These are phyloP conservation scores for Xyliphius kryptos DNA, from an alignment of 2,113 vertebrate species.

Conservation along the genomic window DNA sequence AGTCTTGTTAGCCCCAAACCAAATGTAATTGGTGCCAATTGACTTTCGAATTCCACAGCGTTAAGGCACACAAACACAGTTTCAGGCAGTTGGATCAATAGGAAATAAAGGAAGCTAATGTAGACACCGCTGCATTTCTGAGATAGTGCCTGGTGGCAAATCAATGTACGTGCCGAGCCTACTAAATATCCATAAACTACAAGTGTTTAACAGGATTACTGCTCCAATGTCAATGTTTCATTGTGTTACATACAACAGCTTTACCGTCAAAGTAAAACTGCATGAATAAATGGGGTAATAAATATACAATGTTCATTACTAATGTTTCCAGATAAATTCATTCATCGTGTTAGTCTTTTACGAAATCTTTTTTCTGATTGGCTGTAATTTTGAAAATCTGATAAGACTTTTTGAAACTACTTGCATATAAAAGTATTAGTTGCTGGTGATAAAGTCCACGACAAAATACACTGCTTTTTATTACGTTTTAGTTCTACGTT, in stretches of 20 bases:
- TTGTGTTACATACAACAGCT: not conserved
- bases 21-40: constrained; percentile 38
- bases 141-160: constrained; percentile 27
- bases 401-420: too few relatives aligned
- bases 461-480: not conserved
- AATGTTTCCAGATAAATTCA: too few relatives aligned
- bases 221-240: not conserved
- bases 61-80: constrained; percentile 23
- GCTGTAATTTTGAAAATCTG: too few relatives aligned
- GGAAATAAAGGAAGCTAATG: constrained; percentile 30
- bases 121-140: constrained; percentile 12
- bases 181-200: constrained; percentile 7
- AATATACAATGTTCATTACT: too few relatives aligned
- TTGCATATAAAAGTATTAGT: too few relatives aligned
- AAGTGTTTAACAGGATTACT: constrained; percentile 1
- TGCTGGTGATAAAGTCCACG: too few relatives aligned
- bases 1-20: constrained; percentile 22
- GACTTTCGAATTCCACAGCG: constrained; percentile 32
- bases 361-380: too few relatives aligned
- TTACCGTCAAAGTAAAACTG: too few relatives aligned
- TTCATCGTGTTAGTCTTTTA: too few relatives aligned
- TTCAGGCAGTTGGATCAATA: constrained; percentile 42
- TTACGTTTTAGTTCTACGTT: not conserved
- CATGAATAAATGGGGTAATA: too few relatives aligned
- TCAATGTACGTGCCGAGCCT: constrained; percentile 18